Evolutionary conservation across 2,797 vertebrate genomes (phyloP).

Genomic region (Melanotaenia boesemani): DNA sequence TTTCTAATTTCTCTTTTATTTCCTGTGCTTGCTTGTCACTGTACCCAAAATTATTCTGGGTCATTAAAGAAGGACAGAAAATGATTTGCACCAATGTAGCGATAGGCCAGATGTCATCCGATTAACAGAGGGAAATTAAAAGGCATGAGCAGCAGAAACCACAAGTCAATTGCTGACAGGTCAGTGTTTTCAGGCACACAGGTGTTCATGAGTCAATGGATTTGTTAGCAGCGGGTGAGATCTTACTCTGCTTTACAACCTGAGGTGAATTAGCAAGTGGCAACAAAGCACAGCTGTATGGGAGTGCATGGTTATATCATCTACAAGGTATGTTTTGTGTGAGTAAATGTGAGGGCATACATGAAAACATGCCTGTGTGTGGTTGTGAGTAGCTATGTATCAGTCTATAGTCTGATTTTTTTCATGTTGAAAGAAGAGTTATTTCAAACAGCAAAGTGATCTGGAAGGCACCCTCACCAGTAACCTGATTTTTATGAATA

Average conservation of each 20-base stretch:
- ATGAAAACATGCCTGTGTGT: slow-evolving; percentile 4
- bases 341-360: slow-evolving; percentile 4
- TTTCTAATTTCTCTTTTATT: slow-evolving; percentile 12
- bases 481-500: slow-evolving; percentile 14
- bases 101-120: slow-evolving; percentile 33
- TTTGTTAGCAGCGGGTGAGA: slow-evolving; percentile 42
- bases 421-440: slow-evolving; percentile 33
- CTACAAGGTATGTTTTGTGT: not conserved
- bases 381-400: slow-evolving; percentile 13
- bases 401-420: slow-evolving; percentile 31
- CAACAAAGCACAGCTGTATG: not conserved
- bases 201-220: slow-evolving; percentile 55
- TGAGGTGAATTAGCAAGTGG: slow-evolving; percentile 9
- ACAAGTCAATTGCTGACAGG: slow-evolving; percentile 34
- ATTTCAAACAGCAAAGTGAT: slow-evolving; percentile 19
- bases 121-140: slow-evolving; percentile 49
- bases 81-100: slow-evolving; percentile 19
- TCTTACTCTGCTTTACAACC: slow-evolving; percentile 42
- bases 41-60: not conserved
- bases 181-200: slow-evolving; percentile 48
- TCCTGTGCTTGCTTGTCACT: not conserved
- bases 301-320: not conserved
- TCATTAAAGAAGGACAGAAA: slow-evolving; percentile 19
- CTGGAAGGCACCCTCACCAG: slow-evolving; percentile 22
- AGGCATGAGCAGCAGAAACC: slow-evolving; percentile 25